These are phyloP conservation scores for Drosophila miranda DNA, from an alignment of 1,140 invertebrate genomes.

Conservation along the genomic window DNA sequence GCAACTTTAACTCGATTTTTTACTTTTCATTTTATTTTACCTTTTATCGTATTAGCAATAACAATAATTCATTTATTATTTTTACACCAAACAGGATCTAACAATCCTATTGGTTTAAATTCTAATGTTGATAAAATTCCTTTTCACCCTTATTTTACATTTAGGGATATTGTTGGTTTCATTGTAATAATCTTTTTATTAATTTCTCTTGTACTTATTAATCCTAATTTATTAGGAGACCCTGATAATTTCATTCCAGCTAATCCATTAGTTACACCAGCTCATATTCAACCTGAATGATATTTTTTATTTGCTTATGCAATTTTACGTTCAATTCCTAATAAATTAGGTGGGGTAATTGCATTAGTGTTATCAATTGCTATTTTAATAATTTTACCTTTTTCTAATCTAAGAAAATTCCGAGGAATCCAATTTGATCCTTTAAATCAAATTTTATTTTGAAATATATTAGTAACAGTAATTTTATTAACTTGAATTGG, in stretches of 20 bases:
- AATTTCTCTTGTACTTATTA: constrained; percentile 82
- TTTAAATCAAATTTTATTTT: no score
- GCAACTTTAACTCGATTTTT: constrained; percentile 88
- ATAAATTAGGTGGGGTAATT: constrained; percentile 89
- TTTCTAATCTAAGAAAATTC: no score
- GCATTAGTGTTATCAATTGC: constrained; percentile 86
- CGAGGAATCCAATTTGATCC: no score
- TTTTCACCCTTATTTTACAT: constrained; percentile 85
- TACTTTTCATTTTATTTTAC: constrained; percentile 87
- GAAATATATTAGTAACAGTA: constrained; percentile 65
- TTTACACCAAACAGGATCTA: constrained; percentile 8
- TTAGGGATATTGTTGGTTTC: constrained; percentile 85
- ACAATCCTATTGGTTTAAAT: constrained; percentile 85
- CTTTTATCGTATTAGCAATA: constrained; percentile 86
- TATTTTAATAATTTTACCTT: constrained; percentile 83
- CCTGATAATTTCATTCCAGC: constrained; percentile 88
- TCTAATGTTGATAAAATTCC: constrained; percentile 86
- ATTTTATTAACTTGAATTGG: constrained; percentile 87
- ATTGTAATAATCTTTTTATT: constrained; percentile 83
- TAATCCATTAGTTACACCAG: constrained; percentile 87
- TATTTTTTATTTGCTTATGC: constrained; percentile 90
- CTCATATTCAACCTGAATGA: constrained; percentile 89
- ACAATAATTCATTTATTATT: constrained; percentile 85
- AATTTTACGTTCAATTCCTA: constrained; percentile 88
- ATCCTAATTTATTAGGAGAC: constrained; percentile 86